A percentile compares a stretch with the other conserved stretches of the same genome.
Evolutionary conservation across 2,113 vertebrate genomes (phyloP).

Genomic region (Coreoperca whiteheadi): DNA sequence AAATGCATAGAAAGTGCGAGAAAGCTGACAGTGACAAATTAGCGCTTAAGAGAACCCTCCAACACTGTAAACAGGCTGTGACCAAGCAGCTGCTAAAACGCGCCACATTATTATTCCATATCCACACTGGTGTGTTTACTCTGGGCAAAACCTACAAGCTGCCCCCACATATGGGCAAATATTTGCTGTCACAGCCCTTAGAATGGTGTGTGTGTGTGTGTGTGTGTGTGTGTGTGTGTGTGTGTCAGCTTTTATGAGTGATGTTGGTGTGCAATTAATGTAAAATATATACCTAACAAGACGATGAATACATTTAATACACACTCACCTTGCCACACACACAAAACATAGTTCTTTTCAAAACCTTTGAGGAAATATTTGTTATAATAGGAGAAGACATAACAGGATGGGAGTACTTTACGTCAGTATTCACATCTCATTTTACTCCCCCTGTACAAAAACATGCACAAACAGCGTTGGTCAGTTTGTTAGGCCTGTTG

Average conservation of each 20-base stretch:
- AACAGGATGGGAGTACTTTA: conserved; percentile 35
- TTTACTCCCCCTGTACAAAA: conserved; percentile 30
- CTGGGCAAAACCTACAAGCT: conserved; percentile 74
- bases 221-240: conserved; percentile 30
- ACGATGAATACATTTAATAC: conserved; percentile 54
- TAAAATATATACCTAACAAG: conserved; percentile 54
- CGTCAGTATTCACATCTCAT: conserved; percentile 52
- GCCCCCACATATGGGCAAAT: conserved; percentile 79
- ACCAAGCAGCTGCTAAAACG: conserved; percentile 78
- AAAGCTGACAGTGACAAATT: conserved; percentile 82
- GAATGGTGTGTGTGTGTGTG: conserved; percentile 56
- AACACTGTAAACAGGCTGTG: conserved; percentile 77
- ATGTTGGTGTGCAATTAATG: conserved; percentile 58
- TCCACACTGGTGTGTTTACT: conserved; percentile 76
- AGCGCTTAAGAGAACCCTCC: conserved; percentile 77
- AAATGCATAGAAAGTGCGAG: conserved; percentile 50
- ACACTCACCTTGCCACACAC: conserved; percentile 16
- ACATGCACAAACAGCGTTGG: neutral
- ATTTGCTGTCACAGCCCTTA: conserved; percentile 72
- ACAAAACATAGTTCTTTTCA: conserved; percentile 23
- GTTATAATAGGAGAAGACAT: conserved; percentile 30
- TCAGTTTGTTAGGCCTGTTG: conserved; percentile 27
- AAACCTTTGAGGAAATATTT: conserved; percentile 17
- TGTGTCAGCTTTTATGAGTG: conserved; percentile 42
- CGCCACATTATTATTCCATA: conserved; percentile 82